Evolutionary conservation across 2,888 invertebrate genomes (phyloP), one percentile per base, ranked within the genome.

Genomic region (Schizaphis graminum): DNA sequence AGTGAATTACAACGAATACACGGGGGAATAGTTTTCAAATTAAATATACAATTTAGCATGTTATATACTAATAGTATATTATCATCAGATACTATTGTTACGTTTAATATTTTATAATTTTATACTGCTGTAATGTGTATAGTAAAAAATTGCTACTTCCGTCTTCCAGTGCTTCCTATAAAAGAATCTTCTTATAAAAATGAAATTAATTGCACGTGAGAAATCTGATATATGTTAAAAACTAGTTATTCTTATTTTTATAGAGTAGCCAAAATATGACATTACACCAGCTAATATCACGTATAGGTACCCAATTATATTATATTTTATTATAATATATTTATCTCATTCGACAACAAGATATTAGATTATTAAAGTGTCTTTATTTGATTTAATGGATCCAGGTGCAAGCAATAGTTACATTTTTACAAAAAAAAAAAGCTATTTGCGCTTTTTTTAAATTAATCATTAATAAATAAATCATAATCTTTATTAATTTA

Each of bases 141-240:
- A 89, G 47, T 89, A 2, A 89, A 26, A 28, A 26, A 57, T 41
- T 57, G 26, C 21, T 67, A 41, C 28, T 53, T 88, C 35, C 10
- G 24, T 28, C 28, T 53, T 88, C 35, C 10, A 35, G 53, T 47
- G 56, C 28, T 87, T 88, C 35, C 10, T 53, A 87, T 56, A 44
- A 67, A 67, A 57, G 21, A 56, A 56, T 84, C 44, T 3, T 35
- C 8, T 7, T n/a, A 44, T 84, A 56, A 8, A 86, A 91, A 91
- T 85, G 47, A 86, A 91, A 91, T 85, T 57, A 85, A 91, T 57
- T 16, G 44, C 44, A n/a, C 21, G 41, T 56, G 53, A 56, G 10
- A 84, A 84, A 91, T 91, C 84, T n/a, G 56, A 84, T 41, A 16
- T 35, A 47, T 44, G 13, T 91, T 57, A 21, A 49, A 85, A 91